These are phyloP conservation scores for Nerophis ophidion DNA, from an alignment of 2,113 vertebrate genomes.

Conservation along the genomic window DNA sequence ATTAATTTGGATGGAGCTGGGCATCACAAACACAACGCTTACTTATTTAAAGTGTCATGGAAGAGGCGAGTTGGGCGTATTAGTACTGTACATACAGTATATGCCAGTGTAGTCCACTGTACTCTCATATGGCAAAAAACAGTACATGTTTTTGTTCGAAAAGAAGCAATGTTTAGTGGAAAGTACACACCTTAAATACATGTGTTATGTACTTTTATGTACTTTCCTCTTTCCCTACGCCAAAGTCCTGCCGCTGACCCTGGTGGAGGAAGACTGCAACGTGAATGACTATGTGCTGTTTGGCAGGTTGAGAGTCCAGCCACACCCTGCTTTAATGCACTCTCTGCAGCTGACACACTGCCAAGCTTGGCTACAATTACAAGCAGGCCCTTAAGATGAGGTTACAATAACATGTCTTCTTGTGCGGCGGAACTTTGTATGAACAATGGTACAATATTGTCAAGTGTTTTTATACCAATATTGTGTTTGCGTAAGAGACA, in stretches of 20 bases:
- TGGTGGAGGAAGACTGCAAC: conserved; percentile 1
- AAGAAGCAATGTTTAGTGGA: background rate
- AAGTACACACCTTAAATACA: conserved; percentile 3
- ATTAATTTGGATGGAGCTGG: background rate
- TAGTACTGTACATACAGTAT: too few relatives aligned
- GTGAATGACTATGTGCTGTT: conserved; percentile 3
- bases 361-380: background rate
- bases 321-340: background rate
- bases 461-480: too few relatives aligned
- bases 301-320: conserved; percentile 5
- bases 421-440: background rate
- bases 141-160: background rate
- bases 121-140: background rate
- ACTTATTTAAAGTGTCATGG: background rate
- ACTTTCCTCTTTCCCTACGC: background rate
- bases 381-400: conserved; percentile 1
- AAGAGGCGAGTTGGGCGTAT: too few relatives aligned
- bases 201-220: background rate
- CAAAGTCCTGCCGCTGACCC: background rate
- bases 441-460: too few relatives aligned
- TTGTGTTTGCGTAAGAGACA: too few relatives aligned
- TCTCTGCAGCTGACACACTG: background rate
- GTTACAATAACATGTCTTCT: conserved; percentile 1
- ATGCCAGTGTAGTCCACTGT: background rate
- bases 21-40: background rate